phyloP scores from a whole-genome alignment of 2,113 vertebrate genomes.

The Callithrix jacchus region DNA sequence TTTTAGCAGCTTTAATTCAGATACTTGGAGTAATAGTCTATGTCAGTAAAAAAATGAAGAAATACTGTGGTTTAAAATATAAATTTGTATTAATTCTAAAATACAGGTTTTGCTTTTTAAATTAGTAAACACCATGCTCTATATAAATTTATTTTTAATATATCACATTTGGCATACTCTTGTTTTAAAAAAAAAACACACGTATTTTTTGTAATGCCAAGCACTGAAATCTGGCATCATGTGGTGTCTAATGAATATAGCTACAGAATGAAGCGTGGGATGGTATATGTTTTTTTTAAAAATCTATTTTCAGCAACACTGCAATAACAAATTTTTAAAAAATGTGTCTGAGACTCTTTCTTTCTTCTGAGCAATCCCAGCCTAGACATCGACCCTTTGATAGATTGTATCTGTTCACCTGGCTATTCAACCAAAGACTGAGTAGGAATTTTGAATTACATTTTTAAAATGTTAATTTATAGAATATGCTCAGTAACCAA shows the following conservation, averaged over 20 bases:
- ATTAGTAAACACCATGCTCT: not conserved
- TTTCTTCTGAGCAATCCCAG: not conserved
- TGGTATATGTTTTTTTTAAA: not conserved
- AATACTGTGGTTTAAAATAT: not conserved
- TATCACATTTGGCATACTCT: not conserved
- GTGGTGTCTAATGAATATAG: not conserved
- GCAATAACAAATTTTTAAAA: not conserved
- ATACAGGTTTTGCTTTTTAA: not conserved
- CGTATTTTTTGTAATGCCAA: not conserved
- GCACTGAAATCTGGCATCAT: constrained; percentile 34
- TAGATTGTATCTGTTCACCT: not conserved
- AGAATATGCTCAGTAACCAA: not conserved
- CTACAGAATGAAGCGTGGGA: constrained; percentile 39
- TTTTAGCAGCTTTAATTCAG: constrained; percentile 45
- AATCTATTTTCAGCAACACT: constrained; percentile 45
- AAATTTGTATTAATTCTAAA: constrained; percentile 56
- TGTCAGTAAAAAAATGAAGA: constrained; percentile 14
- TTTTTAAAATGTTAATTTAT: not conserved
- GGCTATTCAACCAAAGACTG: not conserved
- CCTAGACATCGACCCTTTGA: not conserved
- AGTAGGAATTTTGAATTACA: not conserved
- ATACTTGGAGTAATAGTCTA: not conserved
- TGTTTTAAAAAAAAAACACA: constrained; percentile 48
- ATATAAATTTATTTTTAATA: not conserved
- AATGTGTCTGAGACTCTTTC: not conserved